A percentile compares a stretch with the other conserved stretches of the same genome.
phyloP scores from a whole-genome alignment of 2,113 vertebrate genomes.

The Otis tarda region DNA sequence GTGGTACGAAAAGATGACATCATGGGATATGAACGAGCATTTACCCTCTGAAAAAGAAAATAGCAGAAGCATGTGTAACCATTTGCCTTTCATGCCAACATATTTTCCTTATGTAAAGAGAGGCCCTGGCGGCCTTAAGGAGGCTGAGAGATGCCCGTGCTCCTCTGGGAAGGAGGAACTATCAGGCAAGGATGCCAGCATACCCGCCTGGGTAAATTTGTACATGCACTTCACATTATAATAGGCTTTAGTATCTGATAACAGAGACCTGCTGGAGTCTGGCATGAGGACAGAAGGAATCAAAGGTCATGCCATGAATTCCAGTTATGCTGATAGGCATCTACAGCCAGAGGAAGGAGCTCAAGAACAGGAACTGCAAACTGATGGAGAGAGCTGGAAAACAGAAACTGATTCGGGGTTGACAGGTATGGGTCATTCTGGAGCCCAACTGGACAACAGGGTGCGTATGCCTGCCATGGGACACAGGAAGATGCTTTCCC shows the following conservation, averaged over 20 bases:
- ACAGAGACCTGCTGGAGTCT: slow-evolving; percentile 65
- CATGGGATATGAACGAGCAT: not conserved
- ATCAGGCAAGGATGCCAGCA: slow-evolving; percentile 51
- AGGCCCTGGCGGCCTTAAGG: slow-evolving; percentile 47
- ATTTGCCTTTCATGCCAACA: not conserved
- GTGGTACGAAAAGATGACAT: slow-evolving; percentile 25
- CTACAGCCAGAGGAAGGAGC: slow-evolving; percentile 48
- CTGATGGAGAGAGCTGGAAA: not conserved
- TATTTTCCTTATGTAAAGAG: slow-evolving; percentile 60
- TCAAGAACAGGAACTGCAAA: slow-evolving; percentile 32
- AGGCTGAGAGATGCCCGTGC: slow-evolving; percentile 37
- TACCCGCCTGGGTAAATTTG: slow-evolving; percentile 67
- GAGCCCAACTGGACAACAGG: not conserved
- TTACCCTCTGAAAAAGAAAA: slow-evolving; percentile 13
- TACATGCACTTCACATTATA: slow-evolving; percentile 50
- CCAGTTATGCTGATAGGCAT: slow-evolving; percentile 70
- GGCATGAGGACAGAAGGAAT: slow-evolving; percentile 62
- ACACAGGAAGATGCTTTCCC: not conserved
- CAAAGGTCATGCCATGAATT: slow-evolving; percentile 68
- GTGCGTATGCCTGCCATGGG: not conserved
- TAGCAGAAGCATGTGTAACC: slow-evolving; percentile 43
- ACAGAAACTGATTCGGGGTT: not conserved
- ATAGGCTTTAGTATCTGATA: slow-evolving; percentile 62
- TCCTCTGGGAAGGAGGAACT: slow-evolving; percentile 39
- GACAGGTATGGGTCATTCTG: not conserved